Evolutionary conservation across 2,888 invertebrate genomes (phyloP), one percentile per base, ranked within the genome.

Genomic region (Eupithecia subfuscata): DNA sequence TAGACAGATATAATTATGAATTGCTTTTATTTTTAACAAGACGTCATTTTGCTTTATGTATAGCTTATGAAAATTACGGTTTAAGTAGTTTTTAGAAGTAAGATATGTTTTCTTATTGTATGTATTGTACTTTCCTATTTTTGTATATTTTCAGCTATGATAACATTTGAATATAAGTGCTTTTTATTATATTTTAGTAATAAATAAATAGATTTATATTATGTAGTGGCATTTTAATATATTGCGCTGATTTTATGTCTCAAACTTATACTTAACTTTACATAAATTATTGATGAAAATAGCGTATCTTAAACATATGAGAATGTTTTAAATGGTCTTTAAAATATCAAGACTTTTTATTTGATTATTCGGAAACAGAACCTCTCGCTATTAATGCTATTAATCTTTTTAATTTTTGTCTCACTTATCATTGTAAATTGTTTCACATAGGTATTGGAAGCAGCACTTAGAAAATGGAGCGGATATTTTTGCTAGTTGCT

Each of bases 371-470:
- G 22, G 22, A 56, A 56, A 56, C 52, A 25, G 4, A 12, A 25
- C 9, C 11, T 0, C 4, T n/a, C 22, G 22, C 2, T 2, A 34
- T 2, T 34, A 4, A 2, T 11, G 8, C 0, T 56, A 22, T 11
- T 11, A 43, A 43, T 43, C 3, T 8, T 25, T 22, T 22, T 14
- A 25, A 25, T 1, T 25, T 14, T 60, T 25, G 12, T 25, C 60
- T 60, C 60, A 60, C 5, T 56, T 22, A 56, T 72, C 64, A 75
- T 72, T 52, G 45, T 45, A 60, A 64, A 71, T 76, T 77, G 14
- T 74, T 78, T 76, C 52, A 14, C 63, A 76, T 78, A 75, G 73
- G 75, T 76, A 67, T 73, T 71, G 43, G 68, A 70, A 63, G 72
- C 67, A 48, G 45, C 73, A 67, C 4, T 64, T 75, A 64, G 56